Percentiles rank a stretch among this genome's conserved stretches.
phyloP scores from a whole-genome alignment of 1,140 invertebrate species.

The Sitobion miscanthi region DNA sequence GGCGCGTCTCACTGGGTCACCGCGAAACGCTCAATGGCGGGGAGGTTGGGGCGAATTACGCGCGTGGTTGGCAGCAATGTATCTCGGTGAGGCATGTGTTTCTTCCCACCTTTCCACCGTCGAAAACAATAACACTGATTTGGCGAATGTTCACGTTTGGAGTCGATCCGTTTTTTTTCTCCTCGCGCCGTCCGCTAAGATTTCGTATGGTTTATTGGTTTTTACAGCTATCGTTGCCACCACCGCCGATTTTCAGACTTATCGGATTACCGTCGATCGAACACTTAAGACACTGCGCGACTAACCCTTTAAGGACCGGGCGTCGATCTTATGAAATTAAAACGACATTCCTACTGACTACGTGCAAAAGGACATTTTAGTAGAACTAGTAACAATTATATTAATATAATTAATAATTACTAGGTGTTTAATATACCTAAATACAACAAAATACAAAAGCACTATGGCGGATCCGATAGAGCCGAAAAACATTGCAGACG shows the following conservation, averaged over 20 bases:
- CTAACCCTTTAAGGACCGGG: neutral
- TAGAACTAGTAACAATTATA: neutral
- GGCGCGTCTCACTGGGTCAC: slow-evolving; percentile 20
- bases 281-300: neutral
- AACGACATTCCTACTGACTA: neutral
- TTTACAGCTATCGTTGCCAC: neutral
- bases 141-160: slow-evolving; percentile 34
- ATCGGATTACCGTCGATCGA: neutral
- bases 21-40: neutral
- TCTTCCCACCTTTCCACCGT: slow-evolving; percentile 46
- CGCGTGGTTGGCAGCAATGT: slow-evolving; percentile 52
- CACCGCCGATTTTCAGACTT: neutral
- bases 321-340: neutral
- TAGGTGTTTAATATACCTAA: neutral
- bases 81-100: slow-evolving; percentile 55
- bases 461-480: neutral
- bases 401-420: neutral
- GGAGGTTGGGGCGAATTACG: neutral
- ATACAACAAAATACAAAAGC: neutral
- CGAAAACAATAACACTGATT: slow-evolving; percentile 56
- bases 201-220: slow-evolving; percentile 43
- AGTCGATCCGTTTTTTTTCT: slow-evolving; percentile 40
- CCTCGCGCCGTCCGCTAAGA: neutral
- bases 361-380: neutral
- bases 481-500: neutral